phyloP scores from a whole-genome alignment of 1,140 invertebrate species.

The Ceratoteleas bidentatus region DNA sequence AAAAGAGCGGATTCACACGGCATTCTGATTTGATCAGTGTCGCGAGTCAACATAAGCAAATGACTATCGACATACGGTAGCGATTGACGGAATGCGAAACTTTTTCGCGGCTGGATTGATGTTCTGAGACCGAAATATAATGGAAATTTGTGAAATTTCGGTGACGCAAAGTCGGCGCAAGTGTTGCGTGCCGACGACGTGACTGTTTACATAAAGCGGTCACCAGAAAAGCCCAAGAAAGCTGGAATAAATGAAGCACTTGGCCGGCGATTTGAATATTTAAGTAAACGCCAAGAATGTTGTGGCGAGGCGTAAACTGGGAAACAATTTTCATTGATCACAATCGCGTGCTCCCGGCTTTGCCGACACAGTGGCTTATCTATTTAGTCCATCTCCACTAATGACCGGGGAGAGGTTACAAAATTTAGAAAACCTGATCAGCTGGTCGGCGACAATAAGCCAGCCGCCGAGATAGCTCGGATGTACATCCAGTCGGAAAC shows the following conservation, averaged over 20 bases:
- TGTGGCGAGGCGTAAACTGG: slow-evolving; percentile 11
- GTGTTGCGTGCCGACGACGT: too few species aligned
- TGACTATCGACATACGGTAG: slow-evolving; percentile 42
- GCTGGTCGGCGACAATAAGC: background rate
- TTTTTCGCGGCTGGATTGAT: too few species aligned
- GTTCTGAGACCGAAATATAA: too few species aligned
- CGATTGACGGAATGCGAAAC: slow-evolving; percentile 35
- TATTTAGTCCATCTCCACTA: slow-evolving; percentile 40
- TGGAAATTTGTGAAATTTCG: too few species aligned
- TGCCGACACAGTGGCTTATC: slow-evolving; percentile 26
- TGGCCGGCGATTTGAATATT: slow-evolving; percentile 34
- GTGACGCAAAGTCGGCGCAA: too few species aligned
- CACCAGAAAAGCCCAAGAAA: background rate
- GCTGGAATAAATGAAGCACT: slow-evolving; percentile 15
- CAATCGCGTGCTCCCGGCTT: slow-evolving; percentile 26
- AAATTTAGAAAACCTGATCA: slow-evolving; percentile 32
- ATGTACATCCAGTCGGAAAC: too few species aligned
- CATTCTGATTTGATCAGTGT: slow-evolving; percentile 8
- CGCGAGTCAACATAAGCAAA: slow-evolving; percentile 38
- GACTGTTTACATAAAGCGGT: slow-evolving; percentile 27
- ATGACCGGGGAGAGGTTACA: slow-evolving; percentile 21
- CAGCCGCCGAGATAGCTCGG: too few species aligned
- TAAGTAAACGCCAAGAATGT: slow-evolving; percentile 31
- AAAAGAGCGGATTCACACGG: background rate
- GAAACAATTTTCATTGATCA: slow-evolving; percentile 24